phyloP scores from a whole-genome alignment of 2,113 vertebrate species.

The Arenaria interpres region DNA sequence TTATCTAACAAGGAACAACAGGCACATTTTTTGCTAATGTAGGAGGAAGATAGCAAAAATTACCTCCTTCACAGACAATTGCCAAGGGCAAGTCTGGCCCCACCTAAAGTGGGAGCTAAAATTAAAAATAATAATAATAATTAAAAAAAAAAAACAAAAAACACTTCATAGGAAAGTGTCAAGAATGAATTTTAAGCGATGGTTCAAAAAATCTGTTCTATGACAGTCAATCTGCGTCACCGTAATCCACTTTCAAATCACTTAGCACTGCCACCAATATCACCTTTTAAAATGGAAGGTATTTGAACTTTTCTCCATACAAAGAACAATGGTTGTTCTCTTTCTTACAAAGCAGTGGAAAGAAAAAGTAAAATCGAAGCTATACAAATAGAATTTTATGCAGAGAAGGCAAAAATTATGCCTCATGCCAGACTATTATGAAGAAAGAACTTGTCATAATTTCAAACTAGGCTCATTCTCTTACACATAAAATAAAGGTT shows the following conservation, averaged over 20 bases:
- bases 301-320: neutral
- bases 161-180: neutral
- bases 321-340: neutral
- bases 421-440: slow-evolving; percentile 59
- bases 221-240: neutral
- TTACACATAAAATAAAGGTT: slow-evolving; percentile 67
- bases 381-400: slow-evolving; percentile 44
- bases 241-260: neutral
- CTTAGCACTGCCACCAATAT: neutral
- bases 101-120: neutral
- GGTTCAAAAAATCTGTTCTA: neutral
- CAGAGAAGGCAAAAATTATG: slow-evolving; percentile 67
- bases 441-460: slow-evolving; percentile 72
- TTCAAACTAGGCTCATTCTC: slow-evolving; percentile 63
- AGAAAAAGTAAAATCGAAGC: slow-evolving; percentile 56
- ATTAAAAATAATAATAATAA: neutral
- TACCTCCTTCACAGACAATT: neutral
- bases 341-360: slow-evolving; percentile 12
- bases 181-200: neutral
- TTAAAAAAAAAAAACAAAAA: neutral
- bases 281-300: neutral
- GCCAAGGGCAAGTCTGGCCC: neutral
- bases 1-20: neutral
- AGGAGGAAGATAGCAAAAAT: neutral
- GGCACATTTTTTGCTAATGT: neutral